phyloP scores from a whole-genome alignment of 2,888 invertebrate genomes.

The Iphiclides podalirius region DNA sequence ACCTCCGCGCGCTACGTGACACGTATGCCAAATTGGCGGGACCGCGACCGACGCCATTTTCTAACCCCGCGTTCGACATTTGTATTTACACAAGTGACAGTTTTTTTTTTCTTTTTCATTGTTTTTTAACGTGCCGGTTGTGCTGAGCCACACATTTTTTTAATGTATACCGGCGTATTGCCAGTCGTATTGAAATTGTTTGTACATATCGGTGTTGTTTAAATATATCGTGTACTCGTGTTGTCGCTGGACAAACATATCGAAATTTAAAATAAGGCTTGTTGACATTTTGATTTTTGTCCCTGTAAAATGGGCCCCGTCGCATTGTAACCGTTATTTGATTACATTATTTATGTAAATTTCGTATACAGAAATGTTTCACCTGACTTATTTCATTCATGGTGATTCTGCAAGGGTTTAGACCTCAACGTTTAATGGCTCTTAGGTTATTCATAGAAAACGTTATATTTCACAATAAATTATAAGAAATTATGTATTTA shows the following conservation, averaged over 20 bases:
- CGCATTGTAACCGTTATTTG: too few species aligned
- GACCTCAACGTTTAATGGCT: too few species aligned
- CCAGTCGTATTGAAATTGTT: neutral
- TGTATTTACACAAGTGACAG: neutral
- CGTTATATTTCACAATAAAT: too few species aligned
- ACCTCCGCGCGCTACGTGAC: conserved; percentile 21
- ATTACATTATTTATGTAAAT: too few species aligned
- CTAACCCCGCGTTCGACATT: conserved; percentile 9
- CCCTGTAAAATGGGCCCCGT: neutral
- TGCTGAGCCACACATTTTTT: too few species aligned
- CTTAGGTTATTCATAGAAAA: too few species aligned
- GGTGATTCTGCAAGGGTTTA: too few species aligned
- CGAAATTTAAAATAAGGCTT: neutral
- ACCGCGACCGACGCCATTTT: conserved; percentile 9
- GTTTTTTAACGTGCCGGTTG: too few species aligned
- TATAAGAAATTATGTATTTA: too few species aligned
- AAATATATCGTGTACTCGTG: neutral
- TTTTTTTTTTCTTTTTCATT: neutral
- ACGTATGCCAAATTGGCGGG: conserved; percentile 6
- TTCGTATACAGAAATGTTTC: too few species aligned
- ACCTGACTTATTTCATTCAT: too few species aligned
- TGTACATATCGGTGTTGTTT: neutral
- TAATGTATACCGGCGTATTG: neutral
- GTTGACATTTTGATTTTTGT: neutral
- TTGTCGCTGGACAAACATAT: neutral